Conservation (phyloP, 2,113 vertebrate genomes). For the Tonatia bakeri region DNA sequence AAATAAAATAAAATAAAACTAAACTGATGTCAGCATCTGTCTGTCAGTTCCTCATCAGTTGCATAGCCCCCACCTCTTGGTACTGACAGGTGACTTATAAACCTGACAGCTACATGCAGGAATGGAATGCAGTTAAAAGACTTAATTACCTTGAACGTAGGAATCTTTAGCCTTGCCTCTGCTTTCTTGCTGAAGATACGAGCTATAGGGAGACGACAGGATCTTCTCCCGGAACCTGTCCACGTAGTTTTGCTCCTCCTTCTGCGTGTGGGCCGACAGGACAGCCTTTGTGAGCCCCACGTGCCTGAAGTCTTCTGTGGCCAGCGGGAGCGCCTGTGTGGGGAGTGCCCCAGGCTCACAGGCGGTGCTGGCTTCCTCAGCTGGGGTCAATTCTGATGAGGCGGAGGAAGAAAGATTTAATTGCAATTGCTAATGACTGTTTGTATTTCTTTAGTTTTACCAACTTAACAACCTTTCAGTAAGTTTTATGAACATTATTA, state of each 20-base stretch:
- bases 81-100: neutral
- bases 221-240: conserved; percentile 86
- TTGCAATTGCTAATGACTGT: neutral
- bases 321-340: conserved; percentile 20
- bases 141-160: conserved; percentile 80
- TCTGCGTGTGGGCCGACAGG: conserved; percentile 90
- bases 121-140: neutral
- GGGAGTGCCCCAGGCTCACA: conserved; percentile 74
- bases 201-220: conserved; percentile 87
- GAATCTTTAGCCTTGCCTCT: conserved; percentile 78
- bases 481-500: neutral
- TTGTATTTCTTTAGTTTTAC: neutral
- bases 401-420: neutral
- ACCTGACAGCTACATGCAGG: too few relatives aligned
- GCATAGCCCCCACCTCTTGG: neutral
- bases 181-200: conserved; percentile 85
- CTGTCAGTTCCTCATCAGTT: neutral
- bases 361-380: conserved; percentile 81
- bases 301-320: conserved; percentile 78
- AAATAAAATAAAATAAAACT: too few relatives aligned
- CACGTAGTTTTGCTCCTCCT: conserved; percentile 91
- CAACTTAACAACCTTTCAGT: neutral
- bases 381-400: conserved; percentile 83
- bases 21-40: neutral
- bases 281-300: conserved; percentile 89